Conservation (phyloP, 1,140 invertebrate genomes). For the Trichomalopsis sarcophagae region DNA sequence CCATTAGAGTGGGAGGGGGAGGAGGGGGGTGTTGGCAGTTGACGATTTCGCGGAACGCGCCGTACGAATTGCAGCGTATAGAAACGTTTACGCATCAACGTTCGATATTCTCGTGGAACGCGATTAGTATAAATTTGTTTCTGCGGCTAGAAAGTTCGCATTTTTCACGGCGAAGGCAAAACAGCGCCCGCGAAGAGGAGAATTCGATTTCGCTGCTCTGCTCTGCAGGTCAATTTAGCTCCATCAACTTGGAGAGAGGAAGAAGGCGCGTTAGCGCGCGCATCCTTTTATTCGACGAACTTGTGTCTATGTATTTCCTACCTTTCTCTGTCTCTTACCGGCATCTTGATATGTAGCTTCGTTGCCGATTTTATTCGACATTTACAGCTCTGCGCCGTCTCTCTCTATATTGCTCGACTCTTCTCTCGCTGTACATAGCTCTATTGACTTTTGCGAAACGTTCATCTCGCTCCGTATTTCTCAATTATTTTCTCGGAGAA, state of each 20-base stretch:
- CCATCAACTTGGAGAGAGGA: not conserved
- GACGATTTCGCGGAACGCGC: slow-evolving; percentile 20
- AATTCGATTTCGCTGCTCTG: slow-evolving; percentile 35
- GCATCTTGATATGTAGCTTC: slow-evolving; percentile 35
- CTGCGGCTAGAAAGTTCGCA: not conserved
- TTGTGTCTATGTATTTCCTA: slow-evolving; percentile 12
- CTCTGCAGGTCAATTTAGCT: slow-evolving; percentile 21
- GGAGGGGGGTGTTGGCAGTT: not conserved
- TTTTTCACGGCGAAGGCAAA: not conserved
- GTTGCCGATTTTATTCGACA: slow-evolving; percentile 36
- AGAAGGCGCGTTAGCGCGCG: not conserved
- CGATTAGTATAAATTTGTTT: not conserved
- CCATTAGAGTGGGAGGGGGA: slow-evolving; percentile 21
- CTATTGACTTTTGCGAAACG: slow-evolving; percentile 36
- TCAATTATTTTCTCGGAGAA: slow-evolving; percentile 53
- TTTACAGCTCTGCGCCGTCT: slow-evolving; percentile 33
- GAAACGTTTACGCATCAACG: slow-evolving; percentile 38
- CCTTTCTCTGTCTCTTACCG: slow-evolving; percentile 15
- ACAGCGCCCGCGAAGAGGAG: not conserved
- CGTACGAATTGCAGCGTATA: slow-evolving; percentile 14
- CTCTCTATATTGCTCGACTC: not conserved
- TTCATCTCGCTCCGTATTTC: slow-evolving; percentile 44
- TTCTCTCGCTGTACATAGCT: not conserved
- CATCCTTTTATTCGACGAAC: slow-evolving; percentile 1
- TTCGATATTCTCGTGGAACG: not conserved